Evolutionary conservation across 2,888 invertebrate species (phyloP), one percentile per base, ranked within the genome.

Genomic region (Dolichomitus sp.): DNA sequence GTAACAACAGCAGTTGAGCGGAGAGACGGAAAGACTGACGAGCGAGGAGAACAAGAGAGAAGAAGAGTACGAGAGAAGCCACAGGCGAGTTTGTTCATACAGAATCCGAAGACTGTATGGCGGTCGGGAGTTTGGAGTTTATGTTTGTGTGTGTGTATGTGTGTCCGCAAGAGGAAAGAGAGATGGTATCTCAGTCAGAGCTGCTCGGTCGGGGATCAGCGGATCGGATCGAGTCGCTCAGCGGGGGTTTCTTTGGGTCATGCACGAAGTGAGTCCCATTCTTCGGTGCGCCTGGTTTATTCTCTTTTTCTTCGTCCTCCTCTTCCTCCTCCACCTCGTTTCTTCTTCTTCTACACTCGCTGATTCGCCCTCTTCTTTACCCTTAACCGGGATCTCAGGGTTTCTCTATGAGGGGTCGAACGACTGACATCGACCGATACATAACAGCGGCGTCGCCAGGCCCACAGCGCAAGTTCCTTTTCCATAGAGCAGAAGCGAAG

Each of bases 181-280:
- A 92, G 93, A 93, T 93, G 90, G 89, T 93, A 93, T 93, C 93
- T 92, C 89, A 91, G 90, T 90, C 89, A 89, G 73, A 83, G 77
- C 77, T 75, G 90, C 93, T 90, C 93, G 92, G 93, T 92, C 92
- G 92, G 93, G 92, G 92, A 92, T 92, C 93, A 92, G 90, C 91
- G 89, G 91, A 91, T 92, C 91, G 90, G 90, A 91, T 92, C 92
- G 93, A 92, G 92, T 90, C 90, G 89, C 93, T 89, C 92, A 93
- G 93, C 93, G 91, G 93, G 93, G 92, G 93, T 92, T 93, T 92
- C 93, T 91, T 90, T 92, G 92, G 93, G 93, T 93, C 93, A 92
- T 92, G 92, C 92, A 92, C 90, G 90, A 91, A 92, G 89, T 90
- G 90, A 90, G 90, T 90, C 89, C 91, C 92, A 90, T 91, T 91